Evolutionary conservation across 2,888 invertebrate genomes (phyloP), one percentile per base, ranked within the genome.

Genomic region (Epirrhoe tristata): DNA sequence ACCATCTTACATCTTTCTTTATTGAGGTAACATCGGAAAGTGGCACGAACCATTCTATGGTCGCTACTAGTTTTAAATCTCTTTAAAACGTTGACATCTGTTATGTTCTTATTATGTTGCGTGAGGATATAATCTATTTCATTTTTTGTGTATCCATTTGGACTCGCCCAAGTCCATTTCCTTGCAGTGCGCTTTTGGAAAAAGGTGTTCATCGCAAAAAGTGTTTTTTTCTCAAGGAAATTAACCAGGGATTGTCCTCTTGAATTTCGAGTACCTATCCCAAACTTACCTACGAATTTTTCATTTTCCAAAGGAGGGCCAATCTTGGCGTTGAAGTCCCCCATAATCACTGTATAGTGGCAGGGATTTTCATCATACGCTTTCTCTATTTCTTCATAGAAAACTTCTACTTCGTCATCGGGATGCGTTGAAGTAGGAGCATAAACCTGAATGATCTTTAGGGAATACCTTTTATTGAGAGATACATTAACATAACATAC

Each of bases 111-210:
- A 2, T 59, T 59, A 5, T 59, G 51, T 24, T 39, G 8, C 0
- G 59, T 52, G 10, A 52, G 1, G 4, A 59, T 31, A n/a, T 34
- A 52, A n/a, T 58, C 48, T n/a, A 58, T 48, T 58, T 58, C 50
- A 32, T 48, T 58, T 50, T 48, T 10, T 16, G 48, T 50, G 7
- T 10, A 32, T 8, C 58, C 58, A 34, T 50, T 50, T 3, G 58
- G 58, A n/a, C 58, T 58, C 5, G 24, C 10, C 58, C 58, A 58
- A 1, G 58, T 58, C 58, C 58, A 58, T 8, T 58, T 58, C n/a
- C 58, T 58, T 4, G 58, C 8, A 7, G 14, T 34, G 0, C 58
- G 46, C 50, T 58, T 58, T 8, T 50, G 48, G 34, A 48, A 53
- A 12, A 53, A 58, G 31, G 58, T 58, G 58, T 58, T 58, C 58